A percentile compares a stretch with the other conserved stretches of the same genome.
phyloP scores from a whole-genome alignment of 2,888 invertebrate species.

The Heliconius cydno region DNA sequence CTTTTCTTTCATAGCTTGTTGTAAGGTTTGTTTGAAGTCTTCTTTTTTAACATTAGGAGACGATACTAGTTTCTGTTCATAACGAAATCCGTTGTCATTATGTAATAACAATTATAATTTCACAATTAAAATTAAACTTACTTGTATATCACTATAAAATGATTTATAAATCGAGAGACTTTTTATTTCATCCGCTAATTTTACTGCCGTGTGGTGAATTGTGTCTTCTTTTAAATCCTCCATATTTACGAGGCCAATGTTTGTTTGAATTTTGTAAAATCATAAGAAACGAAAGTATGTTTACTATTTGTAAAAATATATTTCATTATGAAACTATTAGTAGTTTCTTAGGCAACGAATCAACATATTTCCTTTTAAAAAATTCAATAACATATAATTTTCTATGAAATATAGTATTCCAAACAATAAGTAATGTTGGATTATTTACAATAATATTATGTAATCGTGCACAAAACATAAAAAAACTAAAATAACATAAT shows the following conservation, averaged over 20 bases:
- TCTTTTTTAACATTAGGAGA: constrained; percentile 89
- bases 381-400: not conserved
- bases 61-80: constrained; percentile 88
- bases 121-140: constrained; percentile 57
- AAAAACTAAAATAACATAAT: not conserved
- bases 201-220: constrained; percentile 89
- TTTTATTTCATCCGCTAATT: constrained; percentile 91
- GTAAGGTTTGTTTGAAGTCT: constrained; percentile 90
- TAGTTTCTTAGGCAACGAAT: constrained; percentile 63
- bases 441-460: not conserved
- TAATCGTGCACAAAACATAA: not conserved
- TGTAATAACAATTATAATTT: constrained; percentile 31
- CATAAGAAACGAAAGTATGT: constrained; percentile 36
- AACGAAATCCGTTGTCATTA: constrained; percentile 45
- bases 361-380: constrained; percentile 35
- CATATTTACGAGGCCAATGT: constrained; percentile 59
- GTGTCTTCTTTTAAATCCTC: constrained; percentile 84
- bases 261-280: constrained; percentile 43
- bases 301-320: constrained; percentile 49
- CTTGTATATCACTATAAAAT: constrained; percentile 91
- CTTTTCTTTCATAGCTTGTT: constrained; percentile 89
- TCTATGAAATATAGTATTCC: not conserved
- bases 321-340: constrained; percentile 34
- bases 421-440: not conserved
- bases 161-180: constrained; percentile 89